Conservation (phyloP, 2,888 invertebrate species). For the Proisotoma minuta region DNA sequence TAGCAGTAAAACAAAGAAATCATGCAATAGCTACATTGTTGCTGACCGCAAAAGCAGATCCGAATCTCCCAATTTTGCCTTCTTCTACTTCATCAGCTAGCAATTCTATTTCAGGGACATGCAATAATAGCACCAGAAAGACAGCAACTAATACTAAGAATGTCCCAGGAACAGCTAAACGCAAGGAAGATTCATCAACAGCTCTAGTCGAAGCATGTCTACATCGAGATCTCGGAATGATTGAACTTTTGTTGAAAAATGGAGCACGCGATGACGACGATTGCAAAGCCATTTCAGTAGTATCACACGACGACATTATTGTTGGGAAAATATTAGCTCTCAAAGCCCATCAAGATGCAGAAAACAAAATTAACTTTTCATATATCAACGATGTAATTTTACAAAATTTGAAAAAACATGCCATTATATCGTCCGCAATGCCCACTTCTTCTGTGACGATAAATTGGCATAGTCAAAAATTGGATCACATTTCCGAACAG, state of each 20-base stretch:
- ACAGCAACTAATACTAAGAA: too few relatives aligned
- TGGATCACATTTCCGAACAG: conserved; percentile 65
- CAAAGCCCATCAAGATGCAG: conserved; percentile 79
- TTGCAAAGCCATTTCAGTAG: conserved; percentile 73
- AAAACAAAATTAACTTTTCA: conserved; percentile 79
- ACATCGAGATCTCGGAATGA: conserved; percentile 63
- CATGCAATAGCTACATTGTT: conserved; percentile 66
- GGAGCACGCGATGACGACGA: conserved; percentile 87
- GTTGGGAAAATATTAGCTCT: conserved; percentile 78
- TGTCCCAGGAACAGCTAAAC: background rate
- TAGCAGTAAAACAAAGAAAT: conserved; percentile 72
- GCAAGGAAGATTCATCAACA: conserved; percentile 51
- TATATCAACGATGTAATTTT: conserved; percentile 38
- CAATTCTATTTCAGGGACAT: conserved; percentile 14
- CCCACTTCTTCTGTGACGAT: conserved; percentile 54
- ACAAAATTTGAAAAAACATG: conserved; percentile 36
- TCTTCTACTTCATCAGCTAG: conserved; percentile 23
- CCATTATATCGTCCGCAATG: conserved; percentile 38
- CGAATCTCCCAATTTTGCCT: conserved; percentile 65
- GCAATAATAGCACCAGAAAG: background rate
- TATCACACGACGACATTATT: conserved; percentile 68
- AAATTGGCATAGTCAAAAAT: conserved; percentile 82
- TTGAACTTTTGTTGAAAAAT: conserved; percentile 70
- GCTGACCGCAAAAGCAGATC: conserved; percentile 59
- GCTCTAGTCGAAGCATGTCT: conserved; percentile 67